Evolutionary conservation across 1,140 invertebrate genomes (phyloP), one percentile per base, ranked within the genome.

Genomic region (Megathymus violae): DNA sequence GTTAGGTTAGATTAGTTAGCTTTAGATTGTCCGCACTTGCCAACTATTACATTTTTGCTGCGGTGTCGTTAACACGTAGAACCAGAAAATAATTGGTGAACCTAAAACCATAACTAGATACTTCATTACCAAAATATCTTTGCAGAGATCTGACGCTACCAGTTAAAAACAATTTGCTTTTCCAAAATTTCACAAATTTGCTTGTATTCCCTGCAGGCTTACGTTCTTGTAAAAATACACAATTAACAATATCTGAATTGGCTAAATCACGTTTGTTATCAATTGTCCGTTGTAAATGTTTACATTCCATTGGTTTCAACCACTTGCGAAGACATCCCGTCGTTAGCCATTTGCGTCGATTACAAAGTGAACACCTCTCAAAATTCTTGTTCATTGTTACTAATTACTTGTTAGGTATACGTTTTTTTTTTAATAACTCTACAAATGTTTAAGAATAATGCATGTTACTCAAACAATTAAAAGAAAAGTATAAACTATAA

Each of bases 221-320:
- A 10, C 82, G 71, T 38, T 90, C 88, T 9, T 83, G 74, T 67
- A 88, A 67, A 77, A 86, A 81, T 13, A 86, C 80, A 66, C 82
- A 78, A 62, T 84, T 86, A 14, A 86, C 82, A 36, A 89, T 82
- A 71, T 88, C 85, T 31, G 85, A 71, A 66, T 88, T 81, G 69
- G 64, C 86, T 58, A 80, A 84, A 78, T 90, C 88, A 62, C 83
- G 69, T 77, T 90, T 90, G 58, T 67, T 88, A 76, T 90, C 88
- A 68, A 88, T 81, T 67, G 74, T 88, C 77, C 88, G 76, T 75
- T 85, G 86, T 56, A 88, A 79, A 79, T 90, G 88, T 88, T 90
- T 90, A 85, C 88, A 90, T 87, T 90, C 88, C 76, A 88, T 72
- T 51, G 86, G 88, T 71, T 90, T 90, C 60, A 90, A 74, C 88